Conservation (phyloP, 2,113 vertebrate genomes). For the Arvicanthis niloticus region DNA sequence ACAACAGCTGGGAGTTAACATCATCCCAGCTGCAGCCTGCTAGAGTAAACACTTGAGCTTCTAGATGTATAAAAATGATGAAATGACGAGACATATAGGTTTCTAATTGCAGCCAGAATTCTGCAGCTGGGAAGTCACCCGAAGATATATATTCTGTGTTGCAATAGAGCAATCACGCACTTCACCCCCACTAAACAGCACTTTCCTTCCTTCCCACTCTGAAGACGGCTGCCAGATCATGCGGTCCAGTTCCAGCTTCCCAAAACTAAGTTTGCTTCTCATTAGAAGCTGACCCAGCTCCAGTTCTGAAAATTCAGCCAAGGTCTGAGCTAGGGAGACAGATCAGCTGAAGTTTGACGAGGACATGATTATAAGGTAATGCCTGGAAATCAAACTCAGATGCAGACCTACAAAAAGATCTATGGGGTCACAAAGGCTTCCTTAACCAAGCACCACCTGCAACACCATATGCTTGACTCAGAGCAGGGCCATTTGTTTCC, state of each 20-base stretch:
- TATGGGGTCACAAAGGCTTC: not conserved
- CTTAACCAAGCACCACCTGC: not conserved
- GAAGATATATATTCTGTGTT: constrained; percentile 76
- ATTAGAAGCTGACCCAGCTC: constrained; percentile 37
- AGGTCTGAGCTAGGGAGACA: constrained; percentile 13
- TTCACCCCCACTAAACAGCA: constrained; percentile 72
- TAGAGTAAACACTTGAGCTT: constrained; percentile 71
- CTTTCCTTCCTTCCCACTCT: constrained; percentile 72
- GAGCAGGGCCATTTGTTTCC: not conserved
- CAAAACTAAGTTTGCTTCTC: constrained; percentile 31
- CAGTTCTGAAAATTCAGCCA: constrained; percentile 26
- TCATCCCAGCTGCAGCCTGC: constrained; percentile 85
- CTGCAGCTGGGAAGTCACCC: constrained; percentile 84
- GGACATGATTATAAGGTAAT: constrained; percentile 18
- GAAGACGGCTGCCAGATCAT: constrained; percentile 66
- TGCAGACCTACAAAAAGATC: not conserved
- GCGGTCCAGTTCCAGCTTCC: constrained; percentile 57
- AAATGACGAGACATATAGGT: constrained; percentile 66
- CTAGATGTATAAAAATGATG: constrained; percentile 69
- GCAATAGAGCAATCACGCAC: constrained; percentile 68
- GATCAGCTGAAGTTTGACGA: not conserved
- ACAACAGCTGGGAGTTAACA: constrained; percentile 84
- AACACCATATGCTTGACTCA: fast-evolving
- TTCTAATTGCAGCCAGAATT: constrained; percentile 83
- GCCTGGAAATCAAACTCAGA: constrained; percentile 13